These are phyloP conservation scores for Diorhabda elongata DNA, from an alignment of 1,140 invertebrate species.

Conservation along the genomic window DNA sequence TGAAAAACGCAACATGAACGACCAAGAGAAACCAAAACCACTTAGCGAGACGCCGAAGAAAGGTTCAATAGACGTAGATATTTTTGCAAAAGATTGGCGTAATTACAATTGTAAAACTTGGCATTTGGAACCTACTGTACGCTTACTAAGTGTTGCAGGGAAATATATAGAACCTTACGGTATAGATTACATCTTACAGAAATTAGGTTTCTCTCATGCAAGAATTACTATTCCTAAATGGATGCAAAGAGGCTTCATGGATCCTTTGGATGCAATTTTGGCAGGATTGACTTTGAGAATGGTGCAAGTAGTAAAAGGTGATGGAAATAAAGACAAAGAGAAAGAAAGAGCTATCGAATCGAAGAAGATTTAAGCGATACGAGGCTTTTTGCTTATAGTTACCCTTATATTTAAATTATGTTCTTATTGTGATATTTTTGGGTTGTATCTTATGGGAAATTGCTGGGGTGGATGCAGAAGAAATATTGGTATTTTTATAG, in stretches of 20 bases:
- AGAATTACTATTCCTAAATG: constrained; percentile 98
- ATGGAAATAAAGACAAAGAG: constrained; percentile 38
- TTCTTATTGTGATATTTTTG: background rate
- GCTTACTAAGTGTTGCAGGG: constrained; percentile 63
- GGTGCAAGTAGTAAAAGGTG: constrained; percentile 49
- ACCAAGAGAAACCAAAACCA: constrained; percentile 33
- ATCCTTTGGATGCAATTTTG: constrained; percentile 85
- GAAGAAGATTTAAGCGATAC: constrained; percentile 19
- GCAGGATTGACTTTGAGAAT: constrained; percentile 67
- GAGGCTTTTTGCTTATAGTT: background rate
- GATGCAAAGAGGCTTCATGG: constrained; percentile 96
- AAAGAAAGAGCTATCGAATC: constrained; percentile 28
- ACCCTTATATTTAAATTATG: background rate
- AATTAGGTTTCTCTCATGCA: constrained; percentile 94
- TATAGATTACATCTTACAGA: constrained; percentile 95
- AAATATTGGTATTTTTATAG: background rate
- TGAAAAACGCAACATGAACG: constrained; percentile 29
- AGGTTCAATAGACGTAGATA: constrained; percentile 47
- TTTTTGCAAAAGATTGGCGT: constrained; percentile 82
- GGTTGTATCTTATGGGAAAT: background rate
- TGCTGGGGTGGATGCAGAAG: background rate
- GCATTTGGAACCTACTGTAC: constrained; percentile 96
- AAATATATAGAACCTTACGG: constrained; percentile 96
- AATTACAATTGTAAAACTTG: constrained; percentile 94
- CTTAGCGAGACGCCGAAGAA: constrained; percentile 51